phyloP scores from a whole-genome alignment of 2,888 invertebrate species.

The Lysandra coridon region DNA sequence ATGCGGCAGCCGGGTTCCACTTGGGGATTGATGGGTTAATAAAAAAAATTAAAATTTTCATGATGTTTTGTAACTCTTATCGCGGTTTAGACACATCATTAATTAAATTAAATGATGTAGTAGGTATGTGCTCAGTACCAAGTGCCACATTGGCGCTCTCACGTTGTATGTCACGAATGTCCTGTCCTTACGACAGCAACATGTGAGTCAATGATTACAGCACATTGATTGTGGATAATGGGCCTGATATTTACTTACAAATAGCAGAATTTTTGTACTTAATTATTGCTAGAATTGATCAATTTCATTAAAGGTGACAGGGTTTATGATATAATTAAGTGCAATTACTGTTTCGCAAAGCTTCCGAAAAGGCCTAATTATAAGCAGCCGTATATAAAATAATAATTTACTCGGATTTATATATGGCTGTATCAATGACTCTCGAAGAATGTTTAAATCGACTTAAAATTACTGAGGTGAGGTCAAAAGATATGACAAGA shows the following conservation, averaged over 20 bases:
- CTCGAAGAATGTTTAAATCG: not conserved
- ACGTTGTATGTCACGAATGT: not conserved
- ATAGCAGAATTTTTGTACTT: not conserved
- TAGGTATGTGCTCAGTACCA: no score
- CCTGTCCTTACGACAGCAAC: not conserved
- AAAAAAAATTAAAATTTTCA: no score
- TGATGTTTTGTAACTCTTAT: no score
- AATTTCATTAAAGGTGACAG: conserved; percentile 24
- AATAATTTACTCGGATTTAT: not conserved
- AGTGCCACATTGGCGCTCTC: no score
- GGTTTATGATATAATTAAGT: conserved; percentile 18
- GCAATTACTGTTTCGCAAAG: conserved; percentile 3
- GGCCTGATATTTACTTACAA: conserved; percentile 1
- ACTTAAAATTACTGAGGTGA: not conserved
- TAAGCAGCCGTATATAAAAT: not conserved
- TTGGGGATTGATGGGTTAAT: no score
- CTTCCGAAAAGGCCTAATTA: conserved; percentile 11
- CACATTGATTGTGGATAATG: conserved; percentile 22
- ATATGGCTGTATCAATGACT: not conserved
- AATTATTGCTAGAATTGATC: conserved; percentile 17
- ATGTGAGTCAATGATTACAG: not conserved
- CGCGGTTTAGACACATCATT: no score
- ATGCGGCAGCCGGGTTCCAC: no score
- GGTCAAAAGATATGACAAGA: not conserved
- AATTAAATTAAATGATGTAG: no score